Conservation (phyloP, 2,113 vertebrate genomes). For the Motacilla alba region DNA sequence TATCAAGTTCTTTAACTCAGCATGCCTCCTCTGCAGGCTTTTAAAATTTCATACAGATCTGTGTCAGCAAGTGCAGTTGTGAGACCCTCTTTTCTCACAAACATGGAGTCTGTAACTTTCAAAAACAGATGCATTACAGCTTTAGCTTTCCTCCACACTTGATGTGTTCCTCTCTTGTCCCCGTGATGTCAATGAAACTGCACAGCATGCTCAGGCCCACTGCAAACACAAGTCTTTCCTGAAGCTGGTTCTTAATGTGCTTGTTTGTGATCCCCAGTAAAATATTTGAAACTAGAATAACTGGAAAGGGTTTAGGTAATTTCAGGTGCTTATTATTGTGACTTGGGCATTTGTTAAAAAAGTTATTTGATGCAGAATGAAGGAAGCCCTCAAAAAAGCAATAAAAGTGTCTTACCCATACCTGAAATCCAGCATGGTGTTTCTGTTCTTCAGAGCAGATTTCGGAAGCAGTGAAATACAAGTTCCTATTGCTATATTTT, state of each 20-base stretch:
- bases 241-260: neutral
- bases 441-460: neutral
- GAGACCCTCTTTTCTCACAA: neutral
- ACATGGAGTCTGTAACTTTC: neutral
- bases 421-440: neutral
- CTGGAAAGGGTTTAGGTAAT: neutral
- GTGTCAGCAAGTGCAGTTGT: neutral
- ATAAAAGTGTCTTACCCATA: neutral
- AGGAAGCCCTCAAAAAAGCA: neutral
- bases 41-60: neutral
- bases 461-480: neutral
- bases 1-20: conserved; percentile 67
- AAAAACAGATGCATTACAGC: neutral
- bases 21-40: neutral
- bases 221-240: neutral
- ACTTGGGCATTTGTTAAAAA: neutral
- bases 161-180: neutral
- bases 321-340: neutral
- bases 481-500: neutral
- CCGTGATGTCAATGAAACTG: neutral
- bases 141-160: neutral
- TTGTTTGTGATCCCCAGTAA: neutral
- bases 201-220: neutral
- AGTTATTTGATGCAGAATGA: neutral
- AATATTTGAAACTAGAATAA: neutral